These are phyloP conservation scores for Macrocentrus cingulum DNA, from an alignment of 1,140 invertebrate genomes.

Conservation along the genomic window DNA sequence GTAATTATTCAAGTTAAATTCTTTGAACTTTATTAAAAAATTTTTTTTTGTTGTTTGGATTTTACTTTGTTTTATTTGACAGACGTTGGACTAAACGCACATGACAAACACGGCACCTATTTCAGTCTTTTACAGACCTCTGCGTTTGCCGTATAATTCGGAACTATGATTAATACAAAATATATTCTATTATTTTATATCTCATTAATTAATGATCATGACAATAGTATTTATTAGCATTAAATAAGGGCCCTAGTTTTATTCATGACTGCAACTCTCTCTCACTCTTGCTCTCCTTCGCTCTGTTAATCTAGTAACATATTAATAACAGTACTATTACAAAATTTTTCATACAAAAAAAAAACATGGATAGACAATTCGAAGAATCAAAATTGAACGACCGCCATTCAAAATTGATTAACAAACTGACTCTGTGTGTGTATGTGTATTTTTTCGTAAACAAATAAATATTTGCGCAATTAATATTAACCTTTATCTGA, in stretches of 20 bases:
- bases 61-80: slow-evolving; percentile 25
- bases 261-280: neutral
- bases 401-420: slow-evolving; percentile 49
- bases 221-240: slow-evolving; percentile 36
- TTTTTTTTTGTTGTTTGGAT: no score
- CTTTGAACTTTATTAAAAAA: slow-evolving; percentile 33
- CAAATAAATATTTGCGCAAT: no score
- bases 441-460: no score
- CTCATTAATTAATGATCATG: slow-evolving; percentile 36
- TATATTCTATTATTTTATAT: slow-evolving; percentile 40
- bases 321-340: neutral
- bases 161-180: slow-evolving; percentile 45
- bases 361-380: slow-evolving; percentile 13
- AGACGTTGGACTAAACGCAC: slow-evolving; percentile 41
- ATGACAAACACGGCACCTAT: slow-evolving; percentile 23
- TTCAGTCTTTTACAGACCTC: slow-evolving; percentile 37
- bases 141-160: slow-evolving; percentile 41
- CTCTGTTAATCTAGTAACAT: neutral
- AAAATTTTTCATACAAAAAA: neutral
- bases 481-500: no score
- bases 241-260: slow-evolving; percentile 9
- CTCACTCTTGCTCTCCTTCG: no score
- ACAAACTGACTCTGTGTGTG: slow-evolving; percentile 20
- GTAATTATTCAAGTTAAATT: slow-evolving; percentile 14
- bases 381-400: slow-evolving; percentile 47